Evolutionary conservation across 2,888 invertebrate genomes (phyloP), one percentile per base, ranked within the genome.

Genomic region (Heliconius erato): DNA sequence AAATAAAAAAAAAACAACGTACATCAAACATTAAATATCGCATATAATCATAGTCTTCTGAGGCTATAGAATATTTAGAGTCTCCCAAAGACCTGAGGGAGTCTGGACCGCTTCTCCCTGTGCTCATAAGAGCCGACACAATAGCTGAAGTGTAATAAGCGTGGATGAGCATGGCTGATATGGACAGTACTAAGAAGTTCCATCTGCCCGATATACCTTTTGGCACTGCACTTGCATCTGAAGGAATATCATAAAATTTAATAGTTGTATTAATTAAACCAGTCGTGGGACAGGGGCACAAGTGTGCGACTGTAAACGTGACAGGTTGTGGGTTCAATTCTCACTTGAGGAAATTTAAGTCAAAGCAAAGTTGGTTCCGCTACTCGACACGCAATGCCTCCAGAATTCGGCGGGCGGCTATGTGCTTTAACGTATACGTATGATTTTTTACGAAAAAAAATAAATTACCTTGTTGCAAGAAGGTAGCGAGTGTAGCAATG

Each of bases 121-220:
- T 89, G 85, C 92, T 92, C 95, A 95, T 93, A 11, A 95, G 90
- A 0, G 92, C 91, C 0, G 95, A 95, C 2, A 95, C 94, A 3
- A 95, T 92, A 5, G 95, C 94, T 0, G 94, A 95, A 0, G 95
- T 93, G 84, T 95, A 95, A 87, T 95, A 95, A 0, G 95, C 94
- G 79, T 95, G 93, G 1, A 95, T 91, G 63, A 95, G 85, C 94
- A 95, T 95, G 0, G 94, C 91, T 12, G 92, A 92, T 14, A 93
- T 84, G 0, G 95, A 95, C 3, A 95, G 85, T 0, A 93, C 92
- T 2, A 90, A 87, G 86, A 95, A 95, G 0, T 92, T 91, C 89
- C 92, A 91, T 0, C 95, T 89, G 0, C 94, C 95, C 32, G 95
- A 92, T 14, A 90, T 82, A 6, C 94, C 91, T 79, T 89, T 87